Percentiles rank a stretch among this genome's conserved stretches.
phyloP scores from a whole-genome alignment of 2,888 invertebrate genomes.

The Agrochola circellaris region DNA sequence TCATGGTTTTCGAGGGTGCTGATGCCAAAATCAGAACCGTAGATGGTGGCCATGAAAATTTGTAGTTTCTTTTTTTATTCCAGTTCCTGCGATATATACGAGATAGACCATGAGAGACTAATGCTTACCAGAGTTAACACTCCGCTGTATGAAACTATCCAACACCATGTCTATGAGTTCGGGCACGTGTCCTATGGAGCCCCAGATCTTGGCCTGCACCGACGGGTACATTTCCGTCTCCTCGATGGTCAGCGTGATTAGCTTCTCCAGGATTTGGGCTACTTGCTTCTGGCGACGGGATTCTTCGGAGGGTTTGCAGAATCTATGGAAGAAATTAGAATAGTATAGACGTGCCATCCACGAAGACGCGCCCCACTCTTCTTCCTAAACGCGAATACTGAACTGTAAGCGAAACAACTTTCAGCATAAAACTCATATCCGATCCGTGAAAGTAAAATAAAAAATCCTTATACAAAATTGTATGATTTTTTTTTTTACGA shows the following conservation, averaged over 20 bases:
- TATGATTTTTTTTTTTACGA: too few relatives aligned
- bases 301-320: constrained; percentile 98
- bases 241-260: constrained; percentile 98
- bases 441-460: too few relatives aligned
- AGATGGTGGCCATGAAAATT: neutral
- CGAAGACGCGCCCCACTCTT: too few relatives aligned
- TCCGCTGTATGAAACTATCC: constrained; percentile 98
- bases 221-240: constrained; percentile 99
- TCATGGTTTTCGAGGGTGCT: neutral
- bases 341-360: too few relatives aligned
- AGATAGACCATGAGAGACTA: neutral
- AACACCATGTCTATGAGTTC: constrained; percentile 99
- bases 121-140: constrained; percentile 92
- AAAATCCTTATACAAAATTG: too few relatives aligned
- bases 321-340: constrained; percentile 86
- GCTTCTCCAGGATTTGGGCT: constrained; percentile 97
- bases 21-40: neutral
- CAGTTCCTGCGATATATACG: neutral
- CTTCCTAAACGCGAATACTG: too few relatives aligned
- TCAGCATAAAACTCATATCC: too few relatives aligned
- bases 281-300: constrained; percentile 97
- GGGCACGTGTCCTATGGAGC: constrained; percentile 98
- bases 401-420: too few relatives aligned
- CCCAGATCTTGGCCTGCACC: constrained; percentile 99
- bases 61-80: neutral